Evolutionary conservation across 1,140 invertebrate genomes (phyloP), one percentile per base, ranked within the genome.

Genomic region (Leucophenga varia): DNA sequence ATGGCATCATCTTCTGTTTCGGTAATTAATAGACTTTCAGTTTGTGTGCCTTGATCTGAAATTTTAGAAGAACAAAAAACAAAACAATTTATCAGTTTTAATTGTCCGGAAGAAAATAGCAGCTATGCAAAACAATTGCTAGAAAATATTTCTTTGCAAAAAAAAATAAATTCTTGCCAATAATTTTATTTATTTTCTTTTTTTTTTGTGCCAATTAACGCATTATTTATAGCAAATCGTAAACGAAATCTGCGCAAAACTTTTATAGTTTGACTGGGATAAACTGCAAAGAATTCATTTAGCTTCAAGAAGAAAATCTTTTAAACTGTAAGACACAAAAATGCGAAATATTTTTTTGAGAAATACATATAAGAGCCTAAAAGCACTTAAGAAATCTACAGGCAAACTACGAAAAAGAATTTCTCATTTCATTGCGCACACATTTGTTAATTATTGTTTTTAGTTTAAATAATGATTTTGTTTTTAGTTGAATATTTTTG

Each of bases 1-100:
- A n/a, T n/a, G 13, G 8, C 32, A 12, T 25, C 30, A 10, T 57
- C 52, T 10, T 38, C 50, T 25, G 59, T 51, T 49, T 72, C 69
- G 12, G 68, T 72, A 44, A 72, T 72, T 25, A 72, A 52, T 43
- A 72, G 41, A 25, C 55, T 34, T 22, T 72, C 69, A 19, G 68
- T 72, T 58, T 72, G 69, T 14, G 68, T 72, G 47, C 61, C 68
- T 43, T 72, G 68, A 59, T 72, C 69, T 72, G 47, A 14, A 55
- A 30, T 21, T 12, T 10, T 10, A 30, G 28, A 13, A n/a, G 16
- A 42, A 28, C 16, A 3, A 38, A n/a, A 47, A 12, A 37, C 25
- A 54, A 8, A 19, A 12, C 20, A 20, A 16, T 49, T 50, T 45
- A 39, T 43, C 30, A 18, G 18, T 37, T 36, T n/a, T 37, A 36